Base-by-base conservation (phyloP, 2,113 vertebrate genomes). In the Agelaius tricolor region DNA sequence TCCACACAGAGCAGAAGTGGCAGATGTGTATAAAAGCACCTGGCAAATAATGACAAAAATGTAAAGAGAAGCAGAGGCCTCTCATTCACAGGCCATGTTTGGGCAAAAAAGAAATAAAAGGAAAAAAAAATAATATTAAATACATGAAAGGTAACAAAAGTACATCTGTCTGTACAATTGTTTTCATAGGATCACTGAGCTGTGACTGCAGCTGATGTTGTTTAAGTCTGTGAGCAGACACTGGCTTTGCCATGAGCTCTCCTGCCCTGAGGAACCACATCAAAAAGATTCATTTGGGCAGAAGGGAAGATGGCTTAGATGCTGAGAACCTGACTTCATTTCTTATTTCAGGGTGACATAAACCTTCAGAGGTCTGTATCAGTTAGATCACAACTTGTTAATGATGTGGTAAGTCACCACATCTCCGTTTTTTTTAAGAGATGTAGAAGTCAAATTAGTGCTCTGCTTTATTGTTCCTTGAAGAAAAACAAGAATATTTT, bases 121-220 rank as follows among this genome's bases (percentile, higher is more conserved):
- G 3, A 6, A 17, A 61, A n/a, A n/a, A 35, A 71, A 63, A 37
- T 1, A 43, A 44, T n/a, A 54, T 21, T 35, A 85, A 94, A 66
- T n/a, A 41, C 21, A 31, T 4, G 10, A 51, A 77, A 67, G 11
- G 21, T n/a, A 80, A 87, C 15, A 67, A 80, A 92, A 78, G 24
- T 5, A 4, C 22, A 67, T 74, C 85, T 78, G 22, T 88, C 85
- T 95, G 68, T 74, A 85, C 67, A 74, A 47, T 28, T 44, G 33
- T 93, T 93, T 88, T 80, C 68, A 26, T 17, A 66, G 63, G 51
- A 74, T 84, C 49, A 8, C 20, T 59, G 75, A 87, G 27, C 59
- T 61, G 61, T 37, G 39, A 62, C 67, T 93, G 67, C 84, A 73
- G 55, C 54, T 88, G 71, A 62, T 66, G 52, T 39, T 77, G 52